Conservation (phyloP, 1,140 invertebrate genomes). For the Acromyrmex heyeri region DNA sequence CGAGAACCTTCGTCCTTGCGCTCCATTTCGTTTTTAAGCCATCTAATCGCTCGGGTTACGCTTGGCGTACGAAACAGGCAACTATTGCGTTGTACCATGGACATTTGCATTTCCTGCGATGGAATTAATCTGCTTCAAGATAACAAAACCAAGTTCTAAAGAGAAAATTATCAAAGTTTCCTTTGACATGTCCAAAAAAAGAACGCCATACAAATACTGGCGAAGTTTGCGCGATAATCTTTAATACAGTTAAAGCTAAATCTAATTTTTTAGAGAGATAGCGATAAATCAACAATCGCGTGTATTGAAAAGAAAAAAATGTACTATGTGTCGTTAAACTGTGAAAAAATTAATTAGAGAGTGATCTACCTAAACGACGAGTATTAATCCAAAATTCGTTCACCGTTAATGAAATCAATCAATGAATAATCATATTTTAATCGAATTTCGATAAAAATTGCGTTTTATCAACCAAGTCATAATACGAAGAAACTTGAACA, state of each 20-base stretch:
- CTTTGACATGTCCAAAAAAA: background rate
- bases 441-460: background rate
- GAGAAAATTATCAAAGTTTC: background rate
- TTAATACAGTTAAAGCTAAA: background rate
- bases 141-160: conserved; percentile 1
- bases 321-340: background rate
- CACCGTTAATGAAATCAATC: background rate
- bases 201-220: background rate
- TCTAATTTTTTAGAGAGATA: background rate
- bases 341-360: background rate
- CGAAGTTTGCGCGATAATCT: conserved; percentile 3
- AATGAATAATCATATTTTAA: background rate
- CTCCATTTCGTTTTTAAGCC: conserved; percentile 55
- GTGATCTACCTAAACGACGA: background rate
- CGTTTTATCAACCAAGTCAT: background rate
- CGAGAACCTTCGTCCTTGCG: conserved; percentile 4
- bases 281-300: background rate
- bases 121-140: conserved; percentile 22
- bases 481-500: background rate
- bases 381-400: conserved; percentile 11
- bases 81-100: background rate
- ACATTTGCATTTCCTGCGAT: conserved; percentile 31
- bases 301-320: background rate
- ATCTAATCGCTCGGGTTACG: conserved; percentile 64
- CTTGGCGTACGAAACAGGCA: conserved; percentile 53